Conservation (phyloP, 1,140 invertebrate species). For the Harpegnathos saltator region DNA sequence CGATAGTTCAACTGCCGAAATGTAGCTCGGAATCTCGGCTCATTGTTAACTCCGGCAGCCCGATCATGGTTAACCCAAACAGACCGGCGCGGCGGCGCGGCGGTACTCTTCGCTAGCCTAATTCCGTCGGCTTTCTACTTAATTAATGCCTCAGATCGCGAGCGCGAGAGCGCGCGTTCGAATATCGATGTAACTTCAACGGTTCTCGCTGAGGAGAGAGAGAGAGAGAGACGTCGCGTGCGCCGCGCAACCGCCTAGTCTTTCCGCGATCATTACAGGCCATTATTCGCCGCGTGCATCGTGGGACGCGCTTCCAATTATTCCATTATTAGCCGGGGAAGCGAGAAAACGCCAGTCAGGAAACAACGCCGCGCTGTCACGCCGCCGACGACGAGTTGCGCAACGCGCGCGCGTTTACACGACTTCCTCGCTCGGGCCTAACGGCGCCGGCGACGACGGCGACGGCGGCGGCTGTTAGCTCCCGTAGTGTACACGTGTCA, state of each 20-base stretch:
- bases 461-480: too few species aligned
- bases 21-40: neutral
- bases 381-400: conserved; percentile 19
- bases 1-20: conserved; percentile 8
- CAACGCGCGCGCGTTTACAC: conserved; percentile 40
- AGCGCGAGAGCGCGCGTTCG: neutral
- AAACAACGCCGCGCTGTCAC: conserved; percentile 29
- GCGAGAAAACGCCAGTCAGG: conserved; percentile 46
- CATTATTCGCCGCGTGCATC: conserved; percentile 50
- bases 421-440: neutral
- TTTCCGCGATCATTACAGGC: conserved; percentile 34
- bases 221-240: conserved; percentile 43
- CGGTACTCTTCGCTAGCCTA: conserved; percentile 16
- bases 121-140: conserved; percentile 44
- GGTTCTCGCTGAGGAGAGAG: neutral
- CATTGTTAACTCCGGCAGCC: neutral
- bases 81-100: neutral
- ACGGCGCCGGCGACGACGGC: too few species aligned
- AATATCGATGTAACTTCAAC: conserved; percentile 43
- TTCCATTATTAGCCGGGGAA: conserved; percentile 42
- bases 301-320: conserved; percentile 51
- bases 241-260: conserved; percentile 15
- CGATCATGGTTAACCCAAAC: neutral
- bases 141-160: conserved; percentile 32
- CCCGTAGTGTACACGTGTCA: neutral